These are phyloP conservation scores for Anser cygnoides DNA, from an alignment of 2,113 vertebrate genomes.

Conservation along the genomic window DNA sequence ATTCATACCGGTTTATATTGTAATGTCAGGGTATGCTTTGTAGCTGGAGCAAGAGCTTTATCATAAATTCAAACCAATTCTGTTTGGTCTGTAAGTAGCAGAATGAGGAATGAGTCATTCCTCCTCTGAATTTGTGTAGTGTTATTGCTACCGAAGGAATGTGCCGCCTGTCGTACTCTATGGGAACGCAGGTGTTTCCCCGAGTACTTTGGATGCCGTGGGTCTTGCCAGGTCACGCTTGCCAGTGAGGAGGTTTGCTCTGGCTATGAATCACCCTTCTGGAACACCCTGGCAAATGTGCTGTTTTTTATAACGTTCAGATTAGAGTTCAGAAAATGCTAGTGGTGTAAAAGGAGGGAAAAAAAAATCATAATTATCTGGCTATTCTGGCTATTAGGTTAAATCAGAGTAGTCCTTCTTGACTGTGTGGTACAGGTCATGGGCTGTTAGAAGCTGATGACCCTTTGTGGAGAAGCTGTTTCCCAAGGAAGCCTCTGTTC, in stretches of 20 bases:
- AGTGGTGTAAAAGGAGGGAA: background rate
- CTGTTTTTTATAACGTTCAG: background rate
- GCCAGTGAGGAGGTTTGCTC: background rate
- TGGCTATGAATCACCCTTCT: background rate
- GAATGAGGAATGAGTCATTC: background rate
- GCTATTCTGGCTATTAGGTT: background rate
- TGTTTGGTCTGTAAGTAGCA: background rate
- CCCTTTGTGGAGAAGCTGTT: background rate
- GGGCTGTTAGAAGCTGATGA: background rate
- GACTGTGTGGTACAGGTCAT: background rate
- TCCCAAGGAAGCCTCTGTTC: background rate
- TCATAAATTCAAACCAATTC: background rate
- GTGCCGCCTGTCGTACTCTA: background rate
- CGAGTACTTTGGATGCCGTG: background rate
- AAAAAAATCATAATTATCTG: background rate
- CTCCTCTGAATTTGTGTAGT: background rate
- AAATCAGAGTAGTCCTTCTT: background rate
- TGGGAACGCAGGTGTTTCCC: conserved; percentile 6
- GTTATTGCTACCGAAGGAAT: background rate
- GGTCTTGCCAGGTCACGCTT: background rate
- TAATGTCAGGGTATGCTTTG: background rate
- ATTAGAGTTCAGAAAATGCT: background rate
- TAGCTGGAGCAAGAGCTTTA: background rate
- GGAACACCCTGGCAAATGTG: background rate
- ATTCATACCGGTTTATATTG: background rate